phyloP scores from a whole-genome alignment of 2,797 vertebrate species.

The Triplophysa bombifrons region DNA sequence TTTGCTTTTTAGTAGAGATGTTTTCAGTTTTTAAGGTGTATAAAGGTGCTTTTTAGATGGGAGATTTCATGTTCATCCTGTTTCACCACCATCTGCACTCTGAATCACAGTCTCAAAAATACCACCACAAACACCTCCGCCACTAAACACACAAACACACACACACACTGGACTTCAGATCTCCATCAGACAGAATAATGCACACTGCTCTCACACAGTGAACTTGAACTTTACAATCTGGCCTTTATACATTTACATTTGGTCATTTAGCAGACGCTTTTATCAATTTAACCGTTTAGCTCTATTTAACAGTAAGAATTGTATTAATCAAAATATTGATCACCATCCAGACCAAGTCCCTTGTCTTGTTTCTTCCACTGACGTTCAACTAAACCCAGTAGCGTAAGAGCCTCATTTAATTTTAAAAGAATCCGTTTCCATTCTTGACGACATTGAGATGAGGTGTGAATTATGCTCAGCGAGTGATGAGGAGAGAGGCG shows the following conservation, averaged over 20 bases:
- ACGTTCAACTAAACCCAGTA: background rate
- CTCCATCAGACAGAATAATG: slow-evolving; percentile 5
- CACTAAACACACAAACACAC: slow-evolving; percentile 17
- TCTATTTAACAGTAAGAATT: background rate
- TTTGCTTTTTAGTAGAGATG: background rate
- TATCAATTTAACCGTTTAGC: background rate
- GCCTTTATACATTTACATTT: background rate
- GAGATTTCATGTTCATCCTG: slow-evolving; percentile 76
- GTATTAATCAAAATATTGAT: background rate
- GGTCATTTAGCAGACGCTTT: too few species aligned
- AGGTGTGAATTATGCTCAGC: slow-evolving; percentile 49
- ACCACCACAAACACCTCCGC: slow-evolving; percentile 51
- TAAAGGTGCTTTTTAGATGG: slow-evolving; percentile 71
- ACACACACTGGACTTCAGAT: background rate
- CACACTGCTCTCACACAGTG: background rate
- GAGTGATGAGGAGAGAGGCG: slow-evolving; percentile 27
- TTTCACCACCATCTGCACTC: slow-evolving; percentile 72
- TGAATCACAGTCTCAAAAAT: slow-evolving; percentile 69
- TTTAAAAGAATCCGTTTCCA: slow-evolving; percentile 39
- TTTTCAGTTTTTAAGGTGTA: background rate
- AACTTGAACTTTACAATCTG: background rate
- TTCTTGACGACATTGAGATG: slow-evolving; percentile 52
- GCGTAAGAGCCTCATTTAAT: slow-evolving; percentile 50
- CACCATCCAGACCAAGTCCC: background rate
- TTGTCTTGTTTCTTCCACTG: background rate